A percentile compares a stretch with the other conserved stretches of the same genome.
phyloP scores from a whole-genome alignment of 2,888 invertebrate genomes.

The Pardosa pseudoannulata region DNA sequence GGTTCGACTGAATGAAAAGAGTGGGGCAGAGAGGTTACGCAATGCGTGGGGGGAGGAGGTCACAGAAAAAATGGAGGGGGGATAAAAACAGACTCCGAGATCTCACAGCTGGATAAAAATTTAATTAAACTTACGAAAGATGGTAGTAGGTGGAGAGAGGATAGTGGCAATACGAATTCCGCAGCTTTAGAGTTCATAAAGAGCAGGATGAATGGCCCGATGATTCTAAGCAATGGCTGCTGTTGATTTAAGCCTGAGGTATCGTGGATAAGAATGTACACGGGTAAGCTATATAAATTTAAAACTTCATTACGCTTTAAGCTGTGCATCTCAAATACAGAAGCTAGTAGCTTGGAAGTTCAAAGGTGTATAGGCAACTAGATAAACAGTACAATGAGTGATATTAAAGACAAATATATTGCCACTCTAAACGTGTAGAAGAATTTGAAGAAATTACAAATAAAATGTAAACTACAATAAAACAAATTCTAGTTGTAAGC shows the following conservation, averaged over 20 bases:
- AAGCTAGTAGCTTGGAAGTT: no score
- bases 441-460: no score
- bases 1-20: conserved; percentile 62
- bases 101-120: conserved; percentile 63
- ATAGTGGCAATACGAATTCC: neutral
- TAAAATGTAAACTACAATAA: no score
- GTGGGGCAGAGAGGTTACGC: conserved; percentile 49
- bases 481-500: no score
- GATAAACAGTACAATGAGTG: no score
- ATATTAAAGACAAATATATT: no score
- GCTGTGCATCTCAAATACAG: neutral
- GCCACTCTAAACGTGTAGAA: no score
- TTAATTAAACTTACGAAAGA: conserved; percentile 60
- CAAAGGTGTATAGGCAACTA: no score
- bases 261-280: neutral
- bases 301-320: neutral
- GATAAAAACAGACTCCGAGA: conserved; percentile 46
- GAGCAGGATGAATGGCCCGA: conserved; percentile 25
- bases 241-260: conserved; percentile 34
- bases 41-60: conserved; percentile 34
- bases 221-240: neutral
- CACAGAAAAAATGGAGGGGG: conserved; percentile 32
- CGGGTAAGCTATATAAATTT: conserved; percentile 27
- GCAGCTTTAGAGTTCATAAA: conserved; percentile 13
- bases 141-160: conserved; percentile 50